Evolutionary conservation across 2,888 invertebrate genomes (phyloP), one percentile per base, ranked within the genome.

Genomic region (Flexamia atlantica): DNA sequence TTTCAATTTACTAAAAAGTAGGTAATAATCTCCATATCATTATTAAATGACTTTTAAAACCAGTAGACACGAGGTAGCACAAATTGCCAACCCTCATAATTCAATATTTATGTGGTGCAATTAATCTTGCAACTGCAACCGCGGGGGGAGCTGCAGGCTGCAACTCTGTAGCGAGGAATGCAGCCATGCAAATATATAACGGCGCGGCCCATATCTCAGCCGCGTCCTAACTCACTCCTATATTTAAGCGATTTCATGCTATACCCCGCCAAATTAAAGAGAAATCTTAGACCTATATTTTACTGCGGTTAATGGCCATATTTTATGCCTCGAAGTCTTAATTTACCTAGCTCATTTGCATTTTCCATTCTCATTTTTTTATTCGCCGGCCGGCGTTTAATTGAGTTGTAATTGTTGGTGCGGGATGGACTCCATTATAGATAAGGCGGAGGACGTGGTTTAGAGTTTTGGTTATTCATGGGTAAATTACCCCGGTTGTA

Each of bases 241-340:
- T 70, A 70, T 70, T 70, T 70, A 70, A 70, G 20, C 42, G 46
- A 42, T 76, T 76, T 76, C 74, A 76, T 28, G 74, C 74, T 20
- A 25, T 76, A 40, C 46, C 74, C 36, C 74, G 46, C 74, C 46
- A 76, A 76, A 76, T 76, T 46, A 76, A 28, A 42, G 74, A 46
- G 74, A 76, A 76, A 76, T 46, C 74, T 42, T 42, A 46, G 25
- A 76, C 46, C 46, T 76, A 76, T 76, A 76, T 76, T 76, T 76
- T 76, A 76, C 74, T 7, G 14, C 40, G 28, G 42, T 76, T 46
- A 76, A 50, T 46, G 74, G 74, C 46, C 25, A 50, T 76, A 76
- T 46, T 28, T 76, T 42, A 76, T 36, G 20, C 7, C 72, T 23
- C 42, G 20, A 72, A 14, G 74, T 20, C 74, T 76, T 46, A 42